Conservation (phyloP, 2,888 invertebrate genomes). For the Phytoseiulus persimilis region DNA sequence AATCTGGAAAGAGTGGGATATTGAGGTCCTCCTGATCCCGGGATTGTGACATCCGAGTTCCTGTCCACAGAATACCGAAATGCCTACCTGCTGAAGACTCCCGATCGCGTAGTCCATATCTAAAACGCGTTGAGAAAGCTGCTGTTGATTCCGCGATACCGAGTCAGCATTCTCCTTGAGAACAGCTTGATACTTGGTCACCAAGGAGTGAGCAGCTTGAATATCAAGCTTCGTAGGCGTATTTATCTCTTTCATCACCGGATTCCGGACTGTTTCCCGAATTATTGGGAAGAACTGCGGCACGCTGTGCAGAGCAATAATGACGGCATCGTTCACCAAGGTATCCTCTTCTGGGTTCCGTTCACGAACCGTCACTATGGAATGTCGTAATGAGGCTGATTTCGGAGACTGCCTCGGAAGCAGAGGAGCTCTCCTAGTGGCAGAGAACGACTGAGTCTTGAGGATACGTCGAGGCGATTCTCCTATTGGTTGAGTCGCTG, state of each 20-base stretch:
- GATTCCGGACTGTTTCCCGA: slow-evolving; percentile 21
- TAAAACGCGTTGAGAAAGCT: background rate
- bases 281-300: slow-evolving; percentile 16
- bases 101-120: slow-evolving; percentile 35
- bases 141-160: background rate
- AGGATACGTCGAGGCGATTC: slow-evolving; percentile 18
- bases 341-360: background rate
- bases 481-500: slow-evolving; percentile 15
- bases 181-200: background rate
- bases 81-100: slow-evolving; percentile 18
- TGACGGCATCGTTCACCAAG: background rate
- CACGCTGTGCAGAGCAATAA: background rate
- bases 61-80: no score
- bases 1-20: background rate
- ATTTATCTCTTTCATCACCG: slow-evolving; percentile 11
- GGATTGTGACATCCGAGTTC: no score
- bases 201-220: background rate
- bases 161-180: background rate
- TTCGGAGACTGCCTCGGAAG: background rate
- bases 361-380: background rate
- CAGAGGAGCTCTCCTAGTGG: background rate
- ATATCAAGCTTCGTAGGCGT: background rate
- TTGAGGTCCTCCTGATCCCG: background rate
- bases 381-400: background rate
- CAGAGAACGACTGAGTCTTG: slow-evolving; percentile 6